These are phyloP conservation scores for Diplodus sargus DNA, from an alignment of 2,797 vertebrate genomes.

Conservation along the genomic window DNA sequence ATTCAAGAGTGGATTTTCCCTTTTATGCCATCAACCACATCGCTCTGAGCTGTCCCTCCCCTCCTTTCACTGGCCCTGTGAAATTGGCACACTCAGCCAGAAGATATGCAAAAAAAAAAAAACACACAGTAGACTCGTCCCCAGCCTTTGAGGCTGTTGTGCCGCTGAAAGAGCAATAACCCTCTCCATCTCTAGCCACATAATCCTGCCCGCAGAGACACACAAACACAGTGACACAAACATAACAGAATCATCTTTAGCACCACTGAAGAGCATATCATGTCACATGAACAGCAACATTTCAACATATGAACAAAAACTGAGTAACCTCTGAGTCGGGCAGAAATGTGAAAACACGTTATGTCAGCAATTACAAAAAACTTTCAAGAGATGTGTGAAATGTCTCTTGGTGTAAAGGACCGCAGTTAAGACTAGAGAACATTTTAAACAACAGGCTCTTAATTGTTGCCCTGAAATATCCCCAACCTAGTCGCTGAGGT, in stretches of 20 bases:
- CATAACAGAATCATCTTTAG: slow-evolving; percentile 77
- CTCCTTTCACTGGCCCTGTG: slow-evolving; percentile 56
- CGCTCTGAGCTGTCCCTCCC: slow-evolving; percentile 50
- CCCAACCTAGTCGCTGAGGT: slow-evolving; percentile 32
- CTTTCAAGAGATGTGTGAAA: slow-evolving; percentile 53
- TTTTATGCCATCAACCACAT: slow-evolving; percentile 52
- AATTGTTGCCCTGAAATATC: slow-evolving; percentile 55
- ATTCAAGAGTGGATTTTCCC: slow-evolving; percentile 50
- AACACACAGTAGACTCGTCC: slow-evolving; percentile 43
- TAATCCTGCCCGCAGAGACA: slow-evolving; percentile 67
- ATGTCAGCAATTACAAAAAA: slow-evolving; percentile 54
- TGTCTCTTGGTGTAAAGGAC: slow-evolving; percentile 45
- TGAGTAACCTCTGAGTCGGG: slow-evolving; percentile 36
- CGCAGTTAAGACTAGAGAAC: slow-evolving; percentile 46
- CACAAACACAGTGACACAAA: slow-evolving; percentile 68
- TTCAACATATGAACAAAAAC: slow-evolving; percentile 64
- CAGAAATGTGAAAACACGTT: slow-evolving; percentile 45
- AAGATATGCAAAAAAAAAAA: slow-evolving; percentile 62
- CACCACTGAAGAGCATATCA: slow-evolving; percentile 79
- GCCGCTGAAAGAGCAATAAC: slow-evolving; percentile 72
- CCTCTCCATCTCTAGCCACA: slow-evolving; percentile 56
- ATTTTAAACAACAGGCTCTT: slow-evolving; percentile 51
- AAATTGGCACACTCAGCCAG: slow-evolving; percentile 67
- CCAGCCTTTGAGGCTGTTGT: slow-evolving; percentile 51
- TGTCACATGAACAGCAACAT: slow-evolving; percentile 59